Conservation (phyloP, 2,888 invertebrate genomes). For the Spilosoma lubricipeda region DNA sequence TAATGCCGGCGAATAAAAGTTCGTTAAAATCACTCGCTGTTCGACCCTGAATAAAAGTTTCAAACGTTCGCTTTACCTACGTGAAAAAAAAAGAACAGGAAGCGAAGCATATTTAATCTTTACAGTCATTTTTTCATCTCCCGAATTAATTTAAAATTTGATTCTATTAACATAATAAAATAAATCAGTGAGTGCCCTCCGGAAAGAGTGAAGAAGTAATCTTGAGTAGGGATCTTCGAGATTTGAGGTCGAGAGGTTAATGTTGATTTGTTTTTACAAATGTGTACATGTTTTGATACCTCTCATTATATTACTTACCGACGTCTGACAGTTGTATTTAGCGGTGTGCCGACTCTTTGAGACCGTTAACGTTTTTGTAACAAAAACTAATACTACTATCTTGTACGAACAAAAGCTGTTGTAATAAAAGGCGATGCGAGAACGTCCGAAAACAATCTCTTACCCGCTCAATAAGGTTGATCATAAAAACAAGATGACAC, state of each 20-base stretch:
- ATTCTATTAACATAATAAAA: slow-evolving; percentile 76
- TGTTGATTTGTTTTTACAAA: slow-evolving; percentile 66
- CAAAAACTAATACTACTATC: slow-evolving; percentile 73
- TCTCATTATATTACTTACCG: slow-evolving; percentile 49
- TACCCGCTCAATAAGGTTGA: slow-evolving; percentile 35
- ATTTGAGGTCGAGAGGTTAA: slow-evolving; percentile 64
- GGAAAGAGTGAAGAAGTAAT: slow-evolving; percentile 58
- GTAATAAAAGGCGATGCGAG: slow-evolving; percentile 67
- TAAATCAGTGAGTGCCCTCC: slow-evolving; percentile 63
- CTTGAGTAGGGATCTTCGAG: slow-evolving; percentile 60
- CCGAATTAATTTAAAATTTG: slow-evolving; percentile 76
- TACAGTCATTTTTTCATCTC: slow-evolving; percentile 71
- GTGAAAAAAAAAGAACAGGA: slow-evolving; percentile 62
- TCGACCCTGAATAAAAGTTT: slow-evolving; percentile 76
- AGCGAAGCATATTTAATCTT: slow-evolving; percentile 75
- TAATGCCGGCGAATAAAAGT: slow-evolving; percentile 73
- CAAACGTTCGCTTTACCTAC: slow-evolving; percentile 64
- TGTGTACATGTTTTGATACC: slow-evolving; percentile 55
- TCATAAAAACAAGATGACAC: slow-evolving; percentile 44
- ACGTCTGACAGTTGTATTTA: slow-evolving; percentile 47
- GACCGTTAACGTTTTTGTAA: slow-evolving; percentile 66
- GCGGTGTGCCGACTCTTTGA: slow-evolving; percentile 55
- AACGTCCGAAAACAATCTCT: slow-evolving; percentile 50
- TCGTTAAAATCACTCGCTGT: slow-evolving; percentile 80
- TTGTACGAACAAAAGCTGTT: slow-evolving; percentile 67